Conservation (phyloP, 2,797 vertebrate genomes). For the Haliaeetus vocifer region DNA sequence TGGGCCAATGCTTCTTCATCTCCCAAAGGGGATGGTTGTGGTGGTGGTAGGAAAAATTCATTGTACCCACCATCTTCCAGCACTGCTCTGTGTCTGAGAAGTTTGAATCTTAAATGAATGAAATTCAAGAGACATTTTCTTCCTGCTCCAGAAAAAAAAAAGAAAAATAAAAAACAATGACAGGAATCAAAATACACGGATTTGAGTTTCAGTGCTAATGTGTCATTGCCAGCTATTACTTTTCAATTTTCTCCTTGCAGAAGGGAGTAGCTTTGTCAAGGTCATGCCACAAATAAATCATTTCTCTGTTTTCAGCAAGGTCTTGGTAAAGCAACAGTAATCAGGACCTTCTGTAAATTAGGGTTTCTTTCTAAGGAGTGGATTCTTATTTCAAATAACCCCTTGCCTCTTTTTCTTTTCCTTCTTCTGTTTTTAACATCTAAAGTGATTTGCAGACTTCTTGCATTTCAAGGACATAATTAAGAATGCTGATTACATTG, state of each 20-base stretch:
- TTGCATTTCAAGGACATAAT: slow-evolving; percentile 61
- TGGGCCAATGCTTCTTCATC: background rate
- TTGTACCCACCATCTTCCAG: background rate
- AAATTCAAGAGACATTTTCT: background rate
- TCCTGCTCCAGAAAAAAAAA: background rate
- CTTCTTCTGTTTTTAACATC: background rate
- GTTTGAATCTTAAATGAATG: background rate
- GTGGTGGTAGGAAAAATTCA: background rate
- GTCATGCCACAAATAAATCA: slow-evolving; percentile 17
- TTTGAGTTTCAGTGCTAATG: background rate
- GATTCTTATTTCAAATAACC: slow-evolving; percentile 34
- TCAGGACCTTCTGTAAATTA: slow-evolving; percentile 48
- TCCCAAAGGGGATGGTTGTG: background rate
- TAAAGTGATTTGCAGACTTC: slow-evolving; percentile 53
- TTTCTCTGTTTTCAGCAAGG: slow-evolving; percentile 12
- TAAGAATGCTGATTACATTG: slow-evolving; percentile 58
- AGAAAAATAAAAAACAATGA: background rate
- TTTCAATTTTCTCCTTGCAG: slow-evolving; percentile 30
- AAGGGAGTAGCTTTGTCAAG: slow-evolving; percentile 31
- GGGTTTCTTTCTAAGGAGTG: slow-evolving; percentile 7
- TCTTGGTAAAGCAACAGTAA: slow-evolving; percentile 9
- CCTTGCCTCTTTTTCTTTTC: background rate
- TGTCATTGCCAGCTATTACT: slow-evolving; percentile 7
- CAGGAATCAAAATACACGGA: background rate
- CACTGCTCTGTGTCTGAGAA: background rate